Percentiles rank a stretch among this genome's conserved stretches.
Conservation (phyloP, 2,888 invertebrate genomes). For the Sarcophaga carnaria region DNA sequence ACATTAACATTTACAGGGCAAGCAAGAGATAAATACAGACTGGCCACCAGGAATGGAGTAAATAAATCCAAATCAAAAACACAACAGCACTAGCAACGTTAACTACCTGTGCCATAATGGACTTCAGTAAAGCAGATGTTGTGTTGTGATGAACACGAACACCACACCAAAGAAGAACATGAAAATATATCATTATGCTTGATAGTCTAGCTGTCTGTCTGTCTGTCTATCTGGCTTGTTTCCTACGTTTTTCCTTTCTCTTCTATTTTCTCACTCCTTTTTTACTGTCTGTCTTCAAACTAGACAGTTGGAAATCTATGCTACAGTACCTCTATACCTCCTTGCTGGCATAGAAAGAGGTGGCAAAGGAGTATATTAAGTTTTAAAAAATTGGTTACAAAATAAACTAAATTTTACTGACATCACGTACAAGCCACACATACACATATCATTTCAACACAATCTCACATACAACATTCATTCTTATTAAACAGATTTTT, state of each 20-base stretch:
- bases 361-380: not conserved
- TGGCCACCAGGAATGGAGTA: not conserved
- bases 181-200: slow-evolving; percentile 2
- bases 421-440: slow-evolving; percentile 33
- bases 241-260: not conserved
- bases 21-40: not conserved
- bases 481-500: not conserved
- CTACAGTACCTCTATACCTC: too few species aligned
- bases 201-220: not conserved
- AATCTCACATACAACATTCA: not conserved
- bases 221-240: not conserved
- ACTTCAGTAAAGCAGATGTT: slow-evolving; percentile 10
- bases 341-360: too few species aligned
- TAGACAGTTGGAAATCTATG: not conserved
- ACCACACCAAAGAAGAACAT: not conserved
- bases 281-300: not conserved
- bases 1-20: slow-evolving; percentile 27
- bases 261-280: not conserved
- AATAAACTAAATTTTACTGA: slow-evolving; percentile 46
- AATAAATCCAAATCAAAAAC: slow-evolving; percentile 34
- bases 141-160: not conserved
- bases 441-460: slow-evolving; percentile 3
- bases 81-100: not conserved
- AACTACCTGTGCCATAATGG: slow-evolving; percentile 27
- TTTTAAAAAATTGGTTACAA: slow-evolving; percentile 26